Base-by-base conservation (phyloP, 2,888 invertebrate genomes). In the Poecilobothrus nobilitatus region DNA sequence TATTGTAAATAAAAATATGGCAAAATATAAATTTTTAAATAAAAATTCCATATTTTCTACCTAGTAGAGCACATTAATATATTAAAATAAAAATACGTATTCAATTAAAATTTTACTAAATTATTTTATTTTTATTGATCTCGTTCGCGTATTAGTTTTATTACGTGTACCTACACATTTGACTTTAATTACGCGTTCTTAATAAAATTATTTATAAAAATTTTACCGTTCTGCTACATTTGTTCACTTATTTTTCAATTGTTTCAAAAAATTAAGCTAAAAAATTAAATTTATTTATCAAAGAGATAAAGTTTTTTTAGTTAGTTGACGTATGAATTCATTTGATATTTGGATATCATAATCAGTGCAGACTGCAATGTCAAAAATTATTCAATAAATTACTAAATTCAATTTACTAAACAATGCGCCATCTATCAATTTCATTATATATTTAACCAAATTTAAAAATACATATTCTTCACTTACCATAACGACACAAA, bases 41-140 rank as follows among this genome's bases (percentile, higher is more conserved):
- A 53, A 18, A 53, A 53, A 12, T 53, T 53, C 53, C 53, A 53
- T 53, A 53, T 53, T 53, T 53, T 53, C 53, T 53, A 53, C 53
- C 53, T 53, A 15, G 6, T n/a, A 53, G 53, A 53, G 53, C n/a
- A n/a, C 53, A 53, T 53, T 53, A 53, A 53, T 12, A 18, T 37
- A 53, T 53, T 53, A 12, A n/a, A 18, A 27, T 27, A 27, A 18
- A 53, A 53, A 53, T n/a, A 53, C 15, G 18, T 53, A 53, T n/a
- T 10, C 8, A 37, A 18, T 53, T 53, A 53, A 53, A 15, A 15
- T 53, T 53, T 53, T 15, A 53, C 41, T 6, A 53, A 53, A 18
- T 53, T 53, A 6, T 53, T 53, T 53, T 53, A 15, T 53, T 53
- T 53, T 8, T 37, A 7, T 7, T 8, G 9, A 18, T 53, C 53